A percentile compares a stretch with the other conserved stretches of the same genome.
phyloP scores from a whole-genome alignment of 2,888 invertebrate genomes.

The Acanthosepion pharaonis region DNA sequence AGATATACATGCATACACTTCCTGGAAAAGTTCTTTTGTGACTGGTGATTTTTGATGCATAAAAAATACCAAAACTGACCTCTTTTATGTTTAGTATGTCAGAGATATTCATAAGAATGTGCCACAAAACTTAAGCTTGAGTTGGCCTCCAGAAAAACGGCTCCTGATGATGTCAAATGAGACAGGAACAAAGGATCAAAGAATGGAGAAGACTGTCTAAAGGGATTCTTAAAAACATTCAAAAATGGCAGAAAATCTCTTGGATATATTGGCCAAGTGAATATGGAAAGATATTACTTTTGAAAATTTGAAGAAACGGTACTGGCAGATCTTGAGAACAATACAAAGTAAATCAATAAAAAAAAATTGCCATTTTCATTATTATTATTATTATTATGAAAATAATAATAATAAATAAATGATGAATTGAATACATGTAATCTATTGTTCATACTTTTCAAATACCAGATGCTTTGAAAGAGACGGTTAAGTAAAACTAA shows the following conservation, averaged over 20 bases:
- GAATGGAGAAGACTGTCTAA: background rate
- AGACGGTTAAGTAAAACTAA: too few relatives aligned
- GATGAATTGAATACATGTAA: too few relatives aligned
- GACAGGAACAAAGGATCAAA: background rate
- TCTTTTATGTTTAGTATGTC: background rate
- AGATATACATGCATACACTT: background rate
- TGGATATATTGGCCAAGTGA: background rate
- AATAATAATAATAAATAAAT: too few relatives aligned
- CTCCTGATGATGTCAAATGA: background rate
- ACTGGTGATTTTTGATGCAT: background rate
- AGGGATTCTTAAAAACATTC: constrained; percentile 3
- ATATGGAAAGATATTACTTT: background rate
- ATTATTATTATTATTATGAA: too few relatives aligned
- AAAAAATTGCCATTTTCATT: background rate
- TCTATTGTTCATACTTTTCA: too few relatives aligned
- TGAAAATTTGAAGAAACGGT: background rate
- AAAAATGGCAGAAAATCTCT: background rate
- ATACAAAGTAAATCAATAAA: background rate
- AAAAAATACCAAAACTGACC: background rate
- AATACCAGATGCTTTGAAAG: too few relatives aligned
- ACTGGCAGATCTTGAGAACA: background rate
- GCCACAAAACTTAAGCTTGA: background rate
- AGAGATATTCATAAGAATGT: background rate
- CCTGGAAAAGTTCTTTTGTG: too few relatives aligned
- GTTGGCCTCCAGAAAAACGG: background rate